phyloP scores from a whole-genome alignment of 2,113 vertebrate genomes.

The Ammodytes dubius region DNA sequence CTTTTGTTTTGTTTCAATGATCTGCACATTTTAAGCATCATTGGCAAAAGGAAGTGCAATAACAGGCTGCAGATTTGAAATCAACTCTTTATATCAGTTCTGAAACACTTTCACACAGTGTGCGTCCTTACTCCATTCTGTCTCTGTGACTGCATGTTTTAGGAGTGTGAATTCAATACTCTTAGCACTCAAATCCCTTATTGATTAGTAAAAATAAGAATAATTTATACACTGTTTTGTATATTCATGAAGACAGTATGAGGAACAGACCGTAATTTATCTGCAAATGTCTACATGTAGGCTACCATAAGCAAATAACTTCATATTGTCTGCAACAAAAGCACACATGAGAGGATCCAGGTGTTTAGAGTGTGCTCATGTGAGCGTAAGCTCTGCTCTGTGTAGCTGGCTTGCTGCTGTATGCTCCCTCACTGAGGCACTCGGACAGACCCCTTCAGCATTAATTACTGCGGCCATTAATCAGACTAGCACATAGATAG shows the following conservation, averaged over 20 bases:
- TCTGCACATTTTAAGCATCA: constrained; percentile 16
- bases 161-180: background rate
- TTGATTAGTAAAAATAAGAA: background rate
- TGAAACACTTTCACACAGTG: constrained; percentile 6
- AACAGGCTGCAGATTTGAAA: constrained; percentile 3
- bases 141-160: background rate
- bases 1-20: constrained; percentile 21
- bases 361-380: constrained; percentile 51
- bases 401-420: constrained; percentile 77
- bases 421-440: constrained; percentile 75
- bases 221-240: background rate
- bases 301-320: constrained; percentile 17
- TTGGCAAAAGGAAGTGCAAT: constrained; percentile 17
- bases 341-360: constrained; percentile 56
- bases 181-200: background rate
- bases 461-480: constrained; percentile 87
- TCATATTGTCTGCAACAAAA: constrained; percentile 50
- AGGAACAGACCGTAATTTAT: background rate
- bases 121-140: constrained; percentile 3
- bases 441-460: constrained; percentile 84
- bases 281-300: background rate
- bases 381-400: constrained; percentile 41
- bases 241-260: background rate
- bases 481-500: constrained; percentile 83
- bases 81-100: constrained; percentile 38